Evolutionary conservation across 2,888 invertebrate species (phyloP), one percentile per base, ranked within the genome.

Genomic region (Mystacides longicornis): DNA sequence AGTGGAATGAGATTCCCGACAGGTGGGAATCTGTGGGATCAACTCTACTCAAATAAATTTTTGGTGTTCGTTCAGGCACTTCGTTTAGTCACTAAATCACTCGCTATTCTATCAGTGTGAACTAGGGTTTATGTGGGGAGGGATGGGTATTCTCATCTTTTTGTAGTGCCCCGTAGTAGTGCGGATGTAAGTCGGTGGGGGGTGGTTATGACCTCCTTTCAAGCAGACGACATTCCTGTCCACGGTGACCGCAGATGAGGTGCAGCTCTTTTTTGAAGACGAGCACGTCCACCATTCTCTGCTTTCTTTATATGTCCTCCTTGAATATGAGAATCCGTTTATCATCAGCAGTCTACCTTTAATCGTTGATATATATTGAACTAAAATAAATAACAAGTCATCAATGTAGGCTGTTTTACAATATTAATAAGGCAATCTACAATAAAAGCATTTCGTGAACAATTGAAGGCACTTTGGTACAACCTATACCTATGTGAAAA

Each of bases 291-390:
- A 55, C 51, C 54, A 55, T 1, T 42, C 64, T 69, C 49, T 57
- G 2, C n/a, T 27, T 31, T 50, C 27, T 23, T 18, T n/a, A 9
- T n/a, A 21, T 1, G n/a, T 21, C 11, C 21, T 70, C 66, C 74
- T 75, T 50, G 72, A 68, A 63, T 75, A 77, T 18, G 75, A 76
- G 61, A 73, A 77, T 62, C 75, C 75, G 66, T 75, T 73, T 61
- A 71, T 73, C 54, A 76, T 63, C 51, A 76, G 72, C 57, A 74
- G 74, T 58, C 74, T 74, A 7, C 76, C 76, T 60, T 73, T 75
- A 59, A 71, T 72, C 14, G 75, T 74, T 3, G 75, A 74, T 37
- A 76, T 74, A 64, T 75, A 76, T 64, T 72, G 72, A 51, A 74
- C 75, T 62, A 14, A 45, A 45, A 45, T 3, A 5, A 45, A 14